phyloP scores from a whole-genome alignment of 2,888 invertebrate genomes.

The Geotrupes spiniger region DNA sequence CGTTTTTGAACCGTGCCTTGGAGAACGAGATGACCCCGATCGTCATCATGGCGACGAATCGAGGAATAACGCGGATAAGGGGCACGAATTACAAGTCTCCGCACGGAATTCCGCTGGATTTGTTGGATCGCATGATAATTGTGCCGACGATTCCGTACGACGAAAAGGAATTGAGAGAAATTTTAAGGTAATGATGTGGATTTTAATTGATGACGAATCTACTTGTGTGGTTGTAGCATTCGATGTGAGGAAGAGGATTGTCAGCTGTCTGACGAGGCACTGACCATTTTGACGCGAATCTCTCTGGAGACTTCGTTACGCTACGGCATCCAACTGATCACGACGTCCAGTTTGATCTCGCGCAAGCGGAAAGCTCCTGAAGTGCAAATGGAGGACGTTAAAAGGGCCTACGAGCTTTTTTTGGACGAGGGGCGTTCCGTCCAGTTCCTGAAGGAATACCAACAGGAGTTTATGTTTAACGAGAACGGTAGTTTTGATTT shows the following conservation, averaged over 20 bases:
- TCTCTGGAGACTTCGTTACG: constrained; percentile 91
- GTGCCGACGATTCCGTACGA: constrained; percentile 87
- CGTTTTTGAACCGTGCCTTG: constrained; percentile 93
- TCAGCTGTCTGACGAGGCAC: constrained; percentile 86
- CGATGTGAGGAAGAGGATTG: constrained; percentile 98
- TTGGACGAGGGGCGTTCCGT: constrained; percentile 91
- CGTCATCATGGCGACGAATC: constrained; percentile 98
- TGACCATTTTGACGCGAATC: constrained; percentile 87
- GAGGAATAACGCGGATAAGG: constrained; percentile 90
- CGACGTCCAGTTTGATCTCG: constrained; percentile 92
- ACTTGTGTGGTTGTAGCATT: no score
- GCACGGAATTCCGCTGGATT: constrained; percentile 95
- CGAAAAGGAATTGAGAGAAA: constrained; percentile 86
- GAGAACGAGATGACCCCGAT: constrained; percentile 98
- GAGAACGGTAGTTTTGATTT: constrained; percentile 45
- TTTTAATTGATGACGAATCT: no score
- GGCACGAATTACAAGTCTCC: constrained; percentile 93
- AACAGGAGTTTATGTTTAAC: constrained; percentile 93
- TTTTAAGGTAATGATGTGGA: constrained; percentile 66
- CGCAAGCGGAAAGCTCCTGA: constrained; percentile 83
- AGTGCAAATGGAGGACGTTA: constrained; percentile 86
- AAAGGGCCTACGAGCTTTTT: constrained; percentile 92
- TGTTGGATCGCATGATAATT: constrained; percentile 93
- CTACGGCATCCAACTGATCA: constrained; percentile 97
- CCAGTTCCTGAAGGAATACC: constrained; percentile 91